Evolutionary conservation across 2,113 vertebrate genomes (phyloP).

Genomic region (Tautogolabrus adspersus): DNA sequence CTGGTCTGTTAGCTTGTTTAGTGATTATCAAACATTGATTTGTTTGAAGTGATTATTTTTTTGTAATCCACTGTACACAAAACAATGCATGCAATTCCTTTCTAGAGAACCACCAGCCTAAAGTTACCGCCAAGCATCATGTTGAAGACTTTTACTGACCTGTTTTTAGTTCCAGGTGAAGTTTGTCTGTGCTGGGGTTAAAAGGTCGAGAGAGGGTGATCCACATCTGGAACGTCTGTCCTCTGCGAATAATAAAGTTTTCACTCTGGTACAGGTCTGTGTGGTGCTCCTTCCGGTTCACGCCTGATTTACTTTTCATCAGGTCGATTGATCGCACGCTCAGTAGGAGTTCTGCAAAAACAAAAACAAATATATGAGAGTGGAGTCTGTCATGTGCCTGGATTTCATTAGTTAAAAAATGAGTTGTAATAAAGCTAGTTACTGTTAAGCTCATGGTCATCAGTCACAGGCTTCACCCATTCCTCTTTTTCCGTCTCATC

Average conservation of each 20-base stretch:
- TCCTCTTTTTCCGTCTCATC: background rate
- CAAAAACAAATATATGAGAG: constrained; percentile 24
- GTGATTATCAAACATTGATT: no score
- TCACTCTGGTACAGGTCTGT: constrained; percentile 85
- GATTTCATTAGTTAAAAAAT: no score
- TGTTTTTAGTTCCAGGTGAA: constrained; percentile 85
- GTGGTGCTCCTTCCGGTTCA: constrained; percentile 84
- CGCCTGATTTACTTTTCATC: constrained; percentile 75
- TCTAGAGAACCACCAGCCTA: no score
- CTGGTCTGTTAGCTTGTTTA: no score
- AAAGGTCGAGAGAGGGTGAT: constrained; percentile 84
- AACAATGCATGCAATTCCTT: no score
- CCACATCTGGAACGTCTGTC: constrained; percentile 86
- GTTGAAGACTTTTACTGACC: constrained; percentile 73
- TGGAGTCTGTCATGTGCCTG: background rate
- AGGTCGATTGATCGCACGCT: constrained; percentile 83
- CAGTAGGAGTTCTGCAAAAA: constrained; percentile 80
- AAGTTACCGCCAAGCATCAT: no score
- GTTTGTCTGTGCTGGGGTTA: constrained; percentile 72
- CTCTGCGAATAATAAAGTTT: constrained; percentile 85
- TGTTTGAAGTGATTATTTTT: no score
- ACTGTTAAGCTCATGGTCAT: constrained; percentile 54
- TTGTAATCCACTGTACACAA: no score
- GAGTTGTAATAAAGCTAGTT: background rate
- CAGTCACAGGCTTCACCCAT: constrained; percentile 17